Evolutionary conservation across 2,797 vertebrate genomes (phyloP).

Genomic region (Psittacula echo): DNA sequence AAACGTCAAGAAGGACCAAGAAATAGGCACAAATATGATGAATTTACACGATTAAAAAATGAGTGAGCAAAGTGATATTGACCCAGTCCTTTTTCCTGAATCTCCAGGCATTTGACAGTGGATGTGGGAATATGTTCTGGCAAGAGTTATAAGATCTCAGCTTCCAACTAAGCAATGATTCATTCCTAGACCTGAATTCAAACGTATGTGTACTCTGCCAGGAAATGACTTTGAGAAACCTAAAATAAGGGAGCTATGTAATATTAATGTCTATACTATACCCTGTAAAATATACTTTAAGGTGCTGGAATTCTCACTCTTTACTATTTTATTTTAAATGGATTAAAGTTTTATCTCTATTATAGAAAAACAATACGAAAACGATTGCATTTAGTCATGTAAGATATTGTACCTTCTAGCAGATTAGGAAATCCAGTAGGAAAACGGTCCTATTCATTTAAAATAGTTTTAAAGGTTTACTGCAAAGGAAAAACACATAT

Average conservation of each 20-base stretch:
- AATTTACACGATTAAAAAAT: not conserved
- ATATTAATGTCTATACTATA: constrained; percentile 1
- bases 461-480: not conserved
- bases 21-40: not conserved
- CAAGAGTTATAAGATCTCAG: constrained; percentile 28
- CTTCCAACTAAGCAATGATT: not conserved
- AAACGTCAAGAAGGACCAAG: not conserved
- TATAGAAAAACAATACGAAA: not conserved
- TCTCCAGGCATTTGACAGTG: not conserved
- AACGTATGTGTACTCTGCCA: constrained; percentile 5
- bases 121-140: not conserved
- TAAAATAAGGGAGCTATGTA: constrained; percentile 16
- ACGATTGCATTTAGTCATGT: not conserved
- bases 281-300: not conserved
- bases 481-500: not conserved
- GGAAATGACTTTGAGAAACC: constrained; percentile 33
- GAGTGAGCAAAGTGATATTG: not conserved
- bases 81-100: not conserved
- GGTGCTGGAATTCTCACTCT: not conserved
- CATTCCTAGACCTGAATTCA: constrained; percentile 27
- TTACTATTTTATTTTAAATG: not conserved
- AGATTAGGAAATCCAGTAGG: not conserved
- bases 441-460: not conserved
- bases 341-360: not conserved
- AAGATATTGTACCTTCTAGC: not conserved